Evolutionary conservation across 2,797 vertebrate genomes (phyloP).

Genomic region (Hephaestus fuliginosus): DNA sequence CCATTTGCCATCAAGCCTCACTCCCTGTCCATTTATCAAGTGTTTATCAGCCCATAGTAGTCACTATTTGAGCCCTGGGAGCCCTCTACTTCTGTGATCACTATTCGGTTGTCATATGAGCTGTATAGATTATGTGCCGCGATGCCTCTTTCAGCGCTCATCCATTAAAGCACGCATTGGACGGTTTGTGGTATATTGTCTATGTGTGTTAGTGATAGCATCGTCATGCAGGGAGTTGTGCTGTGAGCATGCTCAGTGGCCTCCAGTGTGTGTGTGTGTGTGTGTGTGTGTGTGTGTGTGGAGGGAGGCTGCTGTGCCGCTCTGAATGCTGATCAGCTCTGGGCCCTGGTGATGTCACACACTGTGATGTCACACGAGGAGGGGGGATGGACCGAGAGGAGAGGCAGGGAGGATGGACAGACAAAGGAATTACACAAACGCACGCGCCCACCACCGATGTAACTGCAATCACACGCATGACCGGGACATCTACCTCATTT

Average conservation of each 20-base stretch:
- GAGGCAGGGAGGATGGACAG: conserved; percentile 55
- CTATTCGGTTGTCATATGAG: conserved; percentile 1
- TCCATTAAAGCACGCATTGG: conserved; percentile 12
- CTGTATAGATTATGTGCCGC: neutral
- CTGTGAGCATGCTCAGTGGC: conserved; percentile 80
- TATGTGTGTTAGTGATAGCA: conserved; percentile 68
- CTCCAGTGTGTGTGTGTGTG: conserved; percentile 48
- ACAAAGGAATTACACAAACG: conserved; percentile 65
- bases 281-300: conserved; percentile 51
- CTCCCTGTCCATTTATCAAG: neutral
- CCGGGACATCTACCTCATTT: conserved; percentile 11
- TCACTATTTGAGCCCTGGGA: neutral
- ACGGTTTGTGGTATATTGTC: conserved; percentile 52
- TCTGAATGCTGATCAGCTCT: conserved; percentile 84
- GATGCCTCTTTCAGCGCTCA: conserved; percentile 14
- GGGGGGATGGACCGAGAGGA: conserved; percentile 44
- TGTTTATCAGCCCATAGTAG: conserved; percentile 22
- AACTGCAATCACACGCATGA: conserved; percentile 15
- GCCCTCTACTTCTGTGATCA: neutral
- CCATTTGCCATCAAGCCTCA: neutral
- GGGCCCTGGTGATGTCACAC: conserved; percentile 82
- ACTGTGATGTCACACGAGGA: conserved; percentile 77
- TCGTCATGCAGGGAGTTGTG: conserved; percentile 71
- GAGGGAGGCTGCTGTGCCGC: conserved; percentile 69
- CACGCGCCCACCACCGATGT: conserved; percentile 22